Evolutionary conservation across 2,797 vertebrate species (phyloP).

Genomic region (Aldrovandia affinis): DNA sequence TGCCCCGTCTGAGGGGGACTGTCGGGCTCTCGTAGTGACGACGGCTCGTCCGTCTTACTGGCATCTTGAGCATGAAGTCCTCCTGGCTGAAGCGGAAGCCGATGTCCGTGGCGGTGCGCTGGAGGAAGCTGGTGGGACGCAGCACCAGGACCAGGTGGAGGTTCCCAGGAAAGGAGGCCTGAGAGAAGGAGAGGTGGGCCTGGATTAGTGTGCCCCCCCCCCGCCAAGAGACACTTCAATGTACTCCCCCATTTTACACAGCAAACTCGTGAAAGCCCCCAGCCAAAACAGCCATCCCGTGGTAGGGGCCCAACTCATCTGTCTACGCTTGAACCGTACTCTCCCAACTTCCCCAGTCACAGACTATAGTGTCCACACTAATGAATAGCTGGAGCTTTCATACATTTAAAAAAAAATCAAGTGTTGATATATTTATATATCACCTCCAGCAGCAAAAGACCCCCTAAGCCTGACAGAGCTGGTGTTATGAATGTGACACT

Average conservation of each 20-base stretch:
- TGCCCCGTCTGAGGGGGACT: not conserved
- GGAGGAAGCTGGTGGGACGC: slow-evolving; percentile 82
- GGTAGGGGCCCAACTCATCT: not conserved
- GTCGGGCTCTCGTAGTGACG: not conserved
- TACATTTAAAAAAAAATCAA: too few relatives aligned
- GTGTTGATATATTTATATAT: too few relatives aligned
- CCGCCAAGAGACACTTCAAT: not conserved
- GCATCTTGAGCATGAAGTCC: slow-evolving; percentile 93
- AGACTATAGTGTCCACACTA: not conserved
- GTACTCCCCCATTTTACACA: not conserved
- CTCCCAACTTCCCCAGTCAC: not conserved
- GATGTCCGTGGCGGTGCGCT: slow-evolving; percentile 88
- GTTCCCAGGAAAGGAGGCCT: slow-evolving; percentile 93
- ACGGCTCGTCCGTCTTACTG: slow-evolving; percentile 69
- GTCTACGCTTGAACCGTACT: not conserved
- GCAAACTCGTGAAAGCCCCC: not conserved
- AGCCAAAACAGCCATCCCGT: not conserved
- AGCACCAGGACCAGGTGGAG: slow-evolving; percentile 92
- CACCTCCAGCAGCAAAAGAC: not conserved
- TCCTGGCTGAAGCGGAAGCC: slow-evolving; percentile 95
- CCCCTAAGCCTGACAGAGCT: not conserved
- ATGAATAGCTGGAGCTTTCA: not conserved
- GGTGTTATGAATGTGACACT: not conserved
- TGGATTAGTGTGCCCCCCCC: too few relatives aligned
- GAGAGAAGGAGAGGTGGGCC: slow-evolving; percentile 24